Conservation (phyloP, 2,888 invertebrate species). For the Cheilosia vernalis region DNA sequence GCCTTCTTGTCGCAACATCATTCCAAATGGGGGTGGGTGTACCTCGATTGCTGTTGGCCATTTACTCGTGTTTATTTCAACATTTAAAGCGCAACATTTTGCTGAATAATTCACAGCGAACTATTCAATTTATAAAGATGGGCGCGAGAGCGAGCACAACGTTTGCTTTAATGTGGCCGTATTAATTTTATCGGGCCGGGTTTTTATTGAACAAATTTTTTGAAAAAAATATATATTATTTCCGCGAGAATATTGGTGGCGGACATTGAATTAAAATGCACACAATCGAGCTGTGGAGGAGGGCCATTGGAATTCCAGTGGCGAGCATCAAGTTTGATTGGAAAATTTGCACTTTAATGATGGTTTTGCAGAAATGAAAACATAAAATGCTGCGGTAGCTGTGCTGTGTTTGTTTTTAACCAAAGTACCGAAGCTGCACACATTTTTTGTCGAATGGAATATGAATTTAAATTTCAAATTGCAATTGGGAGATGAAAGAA, state of each 20-base stretch:
- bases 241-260: not conserved
- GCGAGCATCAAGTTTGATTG: slow-evolving; percentile 58
- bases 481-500: slow-evolving; percentile 24
- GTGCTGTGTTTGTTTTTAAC: not conserved
- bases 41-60: slow-evolving; percentile 51
- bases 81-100: slow-evolving; percentile 66
- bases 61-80: slow-evolving; percentile 53
- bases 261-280: slow-evolving; percentile 31
- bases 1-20: slow-evolving; percentile 24
- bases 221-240: not conserved
- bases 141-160: not conserved
- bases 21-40: slow-evolving; percentile 1
- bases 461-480: slow-evolving; percentile 34
- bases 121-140: slow-evolving; percentile 40
- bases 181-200: not conserved
- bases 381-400: not conserved
- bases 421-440: not conserved
- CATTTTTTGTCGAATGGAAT: slow-evolving; percentile 13
- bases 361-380: slow-evolving; percentile 25
- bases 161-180: slow-evolving; percentile 27
- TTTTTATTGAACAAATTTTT: slow-evolving; percentile 19
- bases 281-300: not conserved
- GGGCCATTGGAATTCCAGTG: slow-evolving; percentile 53
- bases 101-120: slow-evolving; percentile 64
- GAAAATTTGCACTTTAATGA: slow-evolving; percentile 73